Evolutionary conservation across 2,113 vertebrate species (phyloP), one percentile per base, ranked within the genome.

Genomic region (Silurus asotus): DNA sequence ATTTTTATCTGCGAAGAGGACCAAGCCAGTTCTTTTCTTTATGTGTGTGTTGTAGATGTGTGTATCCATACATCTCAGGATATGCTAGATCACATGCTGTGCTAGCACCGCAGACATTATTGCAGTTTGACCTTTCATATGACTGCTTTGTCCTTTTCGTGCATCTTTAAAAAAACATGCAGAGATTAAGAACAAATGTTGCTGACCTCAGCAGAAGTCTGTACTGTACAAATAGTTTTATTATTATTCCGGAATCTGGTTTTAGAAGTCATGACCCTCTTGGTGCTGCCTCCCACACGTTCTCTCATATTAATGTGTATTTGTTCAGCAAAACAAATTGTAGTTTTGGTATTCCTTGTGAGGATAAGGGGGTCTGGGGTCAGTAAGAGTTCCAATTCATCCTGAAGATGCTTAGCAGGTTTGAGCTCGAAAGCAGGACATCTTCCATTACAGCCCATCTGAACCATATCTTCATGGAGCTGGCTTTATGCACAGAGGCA

Each of bases 131-230:
- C 81, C 81, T 17, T 9, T 62, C 28, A 55, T 74, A 28, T 20
- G 64, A 64, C 67, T n/a, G 11, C 19, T 48, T 87, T 65, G 55
- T 45, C 69, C 82, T 78, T 56, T n/a, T 28, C 20, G 53, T 25
- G 15, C 10, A 72, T 69, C 10, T 84, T 84, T 82, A 49, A 86
- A 87, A 87, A 84, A 23, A 45, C 9, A 79, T 75, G 58, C 28
- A 80, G 62, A 37, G 20, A 84, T 80, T 23, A 80, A 83, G 49
- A 75, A 37, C 17, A 70, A 14, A 81, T 64, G 59, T 69, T 84
- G 82, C 84, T 82, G 28, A 28, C 81, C 82, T 87, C 87, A 88
- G 89, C 89, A 87, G 51, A 86, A 79, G 19, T 28, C 3, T 61
- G 67, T 37, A 84, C 25, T n/a, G 85, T 62, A 79, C 86, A 86